A percentile compares a stretch with the other conserved stretches of the same genome.
Evolutionary conservation across 2,797 vertebrate genomes (phyloP).

Genomic region (Podarcis lilfordi): DNA sequence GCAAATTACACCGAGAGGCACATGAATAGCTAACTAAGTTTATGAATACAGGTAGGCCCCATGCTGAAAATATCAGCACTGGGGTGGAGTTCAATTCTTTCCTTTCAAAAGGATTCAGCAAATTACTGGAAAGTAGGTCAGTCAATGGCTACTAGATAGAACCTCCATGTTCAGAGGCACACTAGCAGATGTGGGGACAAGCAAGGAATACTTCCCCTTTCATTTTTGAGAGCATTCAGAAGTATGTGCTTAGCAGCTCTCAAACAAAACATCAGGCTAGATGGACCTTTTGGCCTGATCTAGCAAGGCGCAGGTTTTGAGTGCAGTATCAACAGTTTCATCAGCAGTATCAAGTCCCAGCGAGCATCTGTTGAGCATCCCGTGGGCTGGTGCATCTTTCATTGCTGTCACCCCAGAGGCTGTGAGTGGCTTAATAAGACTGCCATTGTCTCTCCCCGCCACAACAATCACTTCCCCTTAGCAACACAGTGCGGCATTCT

Average conservation of each 20-base stretch:
- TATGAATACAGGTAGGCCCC: not conserved
- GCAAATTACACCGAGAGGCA: not conserved
- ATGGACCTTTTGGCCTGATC: not conserved
- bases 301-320: not conserved
- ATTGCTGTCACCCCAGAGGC: slow-evolving; percentile 34
- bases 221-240: not conserved
- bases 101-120: not conserved
- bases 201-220: not conserved
- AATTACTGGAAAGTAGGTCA: not conserved
- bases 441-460: not conserved
- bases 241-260: not conserved
- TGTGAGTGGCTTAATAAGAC: slow-evolving; percentile 24
- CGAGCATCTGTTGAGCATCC: slow-evolving; percentile 3
- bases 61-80: not conserved
- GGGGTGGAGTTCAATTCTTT: too few species aligned
- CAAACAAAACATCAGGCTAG: not conserved
- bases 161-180: not conserved
- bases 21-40: not conserved
- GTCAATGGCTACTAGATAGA: not conserved
- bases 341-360: not conserved
- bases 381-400: slow-evolving; percentile 5
- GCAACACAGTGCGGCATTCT: not conserved
- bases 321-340: not conserved
- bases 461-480: not conserved
- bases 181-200: not conserved